These are phyloP conservation scores for Zaprionus obscuricornis DNA, from an alignment of 2,888 invertebrate genomes.

Conservation along the genomic window DNA sequence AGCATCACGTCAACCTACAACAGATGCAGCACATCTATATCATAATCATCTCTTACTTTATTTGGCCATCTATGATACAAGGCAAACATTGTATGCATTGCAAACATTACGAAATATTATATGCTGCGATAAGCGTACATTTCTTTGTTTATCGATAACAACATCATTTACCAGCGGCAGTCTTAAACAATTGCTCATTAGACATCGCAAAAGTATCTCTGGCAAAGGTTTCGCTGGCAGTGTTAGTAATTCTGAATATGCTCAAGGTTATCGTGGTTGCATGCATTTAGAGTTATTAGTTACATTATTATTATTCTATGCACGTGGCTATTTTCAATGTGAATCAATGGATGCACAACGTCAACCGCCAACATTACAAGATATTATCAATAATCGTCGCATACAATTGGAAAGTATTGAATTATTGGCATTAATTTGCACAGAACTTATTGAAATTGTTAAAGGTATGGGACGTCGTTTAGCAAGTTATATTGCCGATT, in stretches of 20 bases:
- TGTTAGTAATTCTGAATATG: conserved; percentile 86
- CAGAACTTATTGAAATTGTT: conserved; percentile 89
- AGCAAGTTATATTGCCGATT: conserved; percentile 90
- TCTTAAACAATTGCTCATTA: conserved; percentile 82
- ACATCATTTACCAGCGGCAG: conserved; percentile 87
- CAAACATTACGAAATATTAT: conserved; percentile 90
- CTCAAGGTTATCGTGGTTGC: conserved; percentile 89
- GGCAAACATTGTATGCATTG: conserved; percentile 89
- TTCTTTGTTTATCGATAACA: conserved; percentile 90
- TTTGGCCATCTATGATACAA: conserved; percentile 90
- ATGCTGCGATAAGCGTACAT: conserved; percentile 88
- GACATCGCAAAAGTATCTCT: conserved; percentile 91
- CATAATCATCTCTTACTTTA: conserved; percentile 94
- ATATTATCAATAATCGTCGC: conserved; percentile 90
- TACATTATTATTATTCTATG: conserved; percentile 90
- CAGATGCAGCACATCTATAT: conserved; percentile 84
- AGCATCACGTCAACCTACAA: too few relatives aligned
- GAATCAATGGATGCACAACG: conserved; percentile 76
- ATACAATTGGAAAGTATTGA: conserved; percentile 91
- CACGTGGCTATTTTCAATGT: conserved; percentile 87
- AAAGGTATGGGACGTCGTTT: conserved; percentile 90
- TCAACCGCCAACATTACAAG: conserved; percentile 87
- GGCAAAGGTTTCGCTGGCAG: conserved; percentile 88
- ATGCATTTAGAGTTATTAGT: conserved; percentile 92
- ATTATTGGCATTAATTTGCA: conserved; percentile 88